These are phyloP conservation scores for Drosophila yooni DNA, from an alignment of 2,888 invertebrate species.

Conservation along the genomic window DNA sequence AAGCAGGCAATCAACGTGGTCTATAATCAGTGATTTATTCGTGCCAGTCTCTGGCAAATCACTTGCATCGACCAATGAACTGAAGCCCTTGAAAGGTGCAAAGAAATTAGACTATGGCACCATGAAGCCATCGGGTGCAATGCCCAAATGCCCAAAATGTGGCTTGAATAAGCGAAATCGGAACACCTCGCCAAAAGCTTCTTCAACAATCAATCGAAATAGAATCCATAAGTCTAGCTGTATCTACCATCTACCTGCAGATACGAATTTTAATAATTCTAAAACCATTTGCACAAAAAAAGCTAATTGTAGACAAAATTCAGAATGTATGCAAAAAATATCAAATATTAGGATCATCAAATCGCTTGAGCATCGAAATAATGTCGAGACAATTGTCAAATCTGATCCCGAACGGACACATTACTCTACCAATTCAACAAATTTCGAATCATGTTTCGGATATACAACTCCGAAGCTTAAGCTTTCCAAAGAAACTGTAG, in stretches of 20 bases:
- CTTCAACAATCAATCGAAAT: neutral
- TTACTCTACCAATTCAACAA: neutral
- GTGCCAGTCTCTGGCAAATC: neutral
- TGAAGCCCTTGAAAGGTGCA: slow-evolving; percentile 9
- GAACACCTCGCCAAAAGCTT: neutral
- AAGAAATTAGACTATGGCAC: slow-evolving; percentile 17
- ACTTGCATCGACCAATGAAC: neutral
- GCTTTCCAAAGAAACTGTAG: neutral
- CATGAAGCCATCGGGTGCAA: neutral
- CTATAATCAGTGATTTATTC: slow-evolving; percentile 30
- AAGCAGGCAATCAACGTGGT: slow-evolving; percentile 36
- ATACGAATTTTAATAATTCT: neutral
- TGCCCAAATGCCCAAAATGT: slow-evolving; percentile 16
- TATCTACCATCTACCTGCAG: neutral
- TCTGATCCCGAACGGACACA: neutral
- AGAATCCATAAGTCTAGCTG: slow-evolving; percentile 1
- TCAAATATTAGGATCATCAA: neutral
- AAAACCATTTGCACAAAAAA: neutral
- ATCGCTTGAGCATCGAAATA: neutral
- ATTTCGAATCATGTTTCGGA: neutral
- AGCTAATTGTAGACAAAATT: fast-evolving
- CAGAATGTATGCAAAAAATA: neutral
- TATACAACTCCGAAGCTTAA: neutral
- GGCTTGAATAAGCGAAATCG: slow-evolving; percentile 13
- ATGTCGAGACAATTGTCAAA: neutral